Conservation (phyloP, 2,888 invertebrate species). For the Ligdia adustata region DNA sequence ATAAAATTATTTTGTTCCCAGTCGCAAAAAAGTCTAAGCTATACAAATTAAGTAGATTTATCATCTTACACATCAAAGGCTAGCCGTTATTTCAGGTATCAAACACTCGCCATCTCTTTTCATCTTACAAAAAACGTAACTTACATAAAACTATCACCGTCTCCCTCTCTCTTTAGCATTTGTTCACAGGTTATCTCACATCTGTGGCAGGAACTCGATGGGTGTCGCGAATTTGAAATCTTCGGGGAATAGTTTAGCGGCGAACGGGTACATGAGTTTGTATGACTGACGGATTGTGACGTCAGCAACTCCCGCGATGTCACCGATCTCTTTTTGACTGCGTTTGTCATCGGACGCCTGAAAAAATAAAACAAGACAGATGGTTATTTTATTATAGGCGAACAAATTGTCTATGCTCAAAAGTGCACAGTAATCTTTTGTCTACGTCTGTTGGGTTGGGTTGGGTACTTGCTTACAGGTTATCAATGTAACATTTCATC, state of each 20-base stretch:
- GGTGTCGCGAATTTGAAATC: constrained; percentile 98
- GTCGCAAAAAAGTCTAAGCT: too few relatives aligned
- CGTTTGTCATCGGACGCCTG: constrained; percentile 96
- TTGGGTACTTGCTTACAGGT: too few relatives aligned
- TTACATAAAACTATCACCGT: constrained; percentile 12
- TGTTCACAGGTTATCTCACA: constrained; percentile 73
- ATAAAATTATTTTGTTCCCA: too few relatives aligned
- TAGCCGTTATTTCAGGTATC: too few relatives aligned
- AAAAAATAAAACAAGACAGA: constrained; percentile 33
- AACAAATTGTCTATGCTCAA: too few relatives aligned
- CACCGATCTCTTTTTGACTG: constrained; percentile 98
- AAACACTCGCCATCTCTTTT: background rate
- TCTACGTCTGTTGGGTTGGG: too few relatives aligned
- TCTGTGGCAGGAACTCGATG: constrained; percentile 96
- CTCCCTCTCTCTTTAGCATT: background rate
- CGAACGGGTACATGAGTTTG: constrained; percentile 98
- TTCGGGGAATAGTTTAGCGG: constrained; percentile 95
- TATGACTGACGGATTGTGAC: constrained; percentile 99
- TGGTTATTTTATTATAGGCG: too few relatives aligned
- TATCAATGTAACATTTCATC: too few relatives aligned
- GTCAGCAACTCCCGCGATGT: constrained; percentile 99
- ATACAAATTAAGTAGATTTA: too few relatives aligned
- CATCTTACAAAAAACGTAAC: background rate
- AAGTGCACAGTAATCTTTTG: too few relatives aligned
- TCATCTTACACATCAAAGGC: too few relatives aligned